Evolutionary conservation across 2,797 vertebrate species (phyloP), one percentile per base, ranked within the genome.

Genomic region (Mormyrops attenuatus): DNA sequence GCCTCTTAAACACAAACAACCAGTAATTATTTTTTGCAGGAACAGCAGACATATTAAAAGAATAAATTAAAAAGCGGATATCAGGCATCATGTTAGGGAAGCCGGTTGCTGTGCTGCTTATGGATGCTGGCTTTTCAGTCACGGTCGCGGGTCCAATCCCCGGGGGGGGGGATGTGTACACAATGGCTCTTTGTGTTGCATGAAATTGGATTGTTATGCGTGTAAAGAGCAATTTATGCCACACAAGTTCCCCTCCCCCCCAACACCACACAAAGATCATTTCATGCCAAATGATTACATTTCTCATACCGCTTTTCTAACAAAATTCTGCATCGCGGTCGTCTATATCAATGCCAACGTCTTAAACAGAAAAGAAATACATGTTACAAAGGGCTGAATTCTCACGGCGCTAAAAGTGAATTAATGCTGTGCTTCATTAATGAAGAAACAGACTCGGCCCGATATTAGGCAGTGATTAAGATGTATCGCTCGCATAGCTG

Each of bases 381-480:
- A n/a, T 80, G 73, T 44, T 44, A 80, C 34, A 3, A 80, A 44
- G 41, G 73, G 38, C 38, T 80, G 38, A 80, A 80, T 80, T 80
- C 34, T 80, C 41, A 44, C 34, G 2, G 34, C 7, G 38, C 38
- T n/a, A 80, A 44, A 80, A 44, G 38, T 52, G 91, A 92, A 95
- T 95, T 93, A 92, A 95, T 94, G 94, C 88, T 89, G 87, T 87
- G 91, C 90, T 92, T 92, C 93, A 94, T 93, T 95, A 95, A 95
- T 95, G 91, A 50, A 26, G 94, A 93, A 93, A 94, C 92, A 91
- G 69, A 84, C 85, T 50, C 34, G 88, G 89, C 91, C 92, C 92
- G 90, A 93, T 91, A 91, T 92, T 92, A 92, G 92, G 92, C 92
- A 91, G 41, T 91, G 92, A 90, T 93, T 91, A 80, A 63, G 20